phyloP scores from a whole-genome alignment of 2,888 invertebrate genomes.

The Melanostoma scalare region DNA sequence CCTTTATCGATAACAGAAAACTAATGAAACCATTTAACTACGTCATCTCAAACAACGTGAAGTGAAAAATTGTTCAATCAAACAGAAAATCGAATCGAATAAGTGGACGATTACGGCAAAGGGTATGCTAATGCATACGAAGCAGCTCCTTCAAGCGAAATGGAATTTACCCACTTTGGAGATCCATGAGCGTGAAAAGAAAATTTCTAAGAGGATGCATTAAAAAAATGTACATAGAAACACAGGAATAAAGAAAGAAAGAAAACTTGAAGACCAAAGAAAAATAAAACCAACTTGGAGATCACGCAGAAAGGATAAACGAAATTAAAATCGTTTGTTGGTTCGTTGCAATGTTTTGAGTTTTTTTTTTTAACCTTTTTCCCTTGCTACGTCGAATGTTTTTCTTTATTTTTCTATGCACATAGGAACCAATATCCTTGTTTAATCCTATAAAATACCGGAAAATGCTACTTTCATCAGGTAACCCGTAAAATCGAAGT shows the following conservation, averaged over 20 bases:
- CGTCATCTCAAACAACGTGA: constrained; percentile 43
- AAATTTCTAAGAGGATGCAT: constrained; percentile 48
- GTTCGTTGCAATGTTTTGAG: constrained; percentile 15
- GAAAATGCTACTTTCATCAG: constrained; percentile 58
- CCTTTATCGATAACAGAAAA: constrained; percentile 2
- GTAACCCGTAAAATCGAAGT: constrained; percentile 56
- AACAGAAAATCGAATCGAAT: constrained; percentile 72
- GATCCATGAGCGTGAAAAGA: constrained; percentile 39
- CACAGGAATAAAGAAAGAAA: constrained; percentile 8
- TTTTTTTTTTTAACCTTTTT: neutral
- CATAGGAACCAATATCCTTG: constrained; percentile 40
- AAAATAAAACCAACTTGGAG: constrained; percentile 43
- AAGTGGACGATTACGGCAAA: constrained; percentile 71
- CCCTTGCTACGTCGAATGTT: constrained; percentile 38
- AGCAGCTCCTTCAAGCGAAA: constrained; percentile 63
- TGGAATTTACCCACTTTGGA: constrained; percentile 67
- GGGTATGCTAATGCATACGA: constrained; percentile 73
- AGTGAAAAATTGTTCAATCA: constrained; percentile 73
- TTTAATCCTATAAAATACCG: constrained; percentile 57
- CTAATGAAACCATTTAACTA: constrained; percentile 71
- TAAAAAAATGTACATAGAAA: constrained; percentile 42
- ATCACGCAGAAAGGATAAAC: constrained; percentile 67
- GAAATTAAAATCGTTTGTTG: constrained; percentile 72
- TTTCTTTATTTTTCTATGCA: constrained; percentile 33
- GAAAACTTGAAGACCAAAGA: constrained; percentile 54